Base-by-base conservation (phyloP, 2,888 invertebrate species). In the Myathropa florea region DNA sequence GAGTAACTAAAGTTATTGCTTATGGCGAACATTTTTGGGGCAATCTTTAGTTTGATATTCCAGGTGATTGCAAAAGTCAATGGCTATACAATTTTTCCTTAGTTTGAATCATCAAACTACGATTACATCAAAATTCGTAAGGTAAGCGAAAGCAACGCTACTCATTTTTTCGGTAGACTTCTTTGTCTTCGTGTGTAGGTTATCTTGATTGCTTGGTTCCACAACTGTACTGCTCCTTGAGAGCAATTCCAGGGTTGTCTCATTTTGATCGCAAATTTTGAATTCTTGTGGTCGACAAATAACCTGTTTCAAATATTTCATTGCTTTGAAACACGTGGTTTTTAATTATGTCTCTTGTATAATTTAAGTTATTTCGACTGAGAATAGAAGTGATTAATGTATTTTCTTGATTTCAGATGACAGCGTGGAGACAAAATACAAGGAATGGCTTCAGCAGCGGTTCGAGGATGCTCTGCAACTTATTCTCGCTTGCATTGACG, bases 361-460 rank as follows among this genome's bases (percentile, higher is more conserved):
- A 9, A 33, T 12, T 33, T 12, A 33, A 12, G 2, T 12, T 33
- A 33, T 33, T n/a, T 39, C 2, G 1, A n/a, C 14, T n/a, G n/a
- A 39, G 4, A 14, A 39, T 39, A n/a, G n/a, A n/a, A n/a, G n/a
- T n/a, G n/a, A n/a, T n/a, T 39, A 39, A 14, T 39, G 2, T 4
- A 14, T n/a, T n/a, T 14, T n/a, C 0, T 36, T 39, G 1, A 79
- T 89, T 88, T 36, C 86, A 93, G 94, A 93, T 89, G 91, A 92
- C n/a, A 94, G 93, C 53, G 93, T 95, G 0, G 96, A 96, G 91
- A 93, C 93, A 60, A 94, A 95, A 90, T 95, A 95, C 89, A 94
- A 94, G 83, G 93, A 94, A 90, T 97, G 96, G 96, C 92, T 97
- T 57, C 93, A 94, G 70, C 94, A 95, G 86, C 94, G 95, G 77